These are phyloP conservation scores for Polyommatus iphigenia DNA, from an alignment of 2,888 invertebrate genomes.

Conservation along the genomic window DNA sequence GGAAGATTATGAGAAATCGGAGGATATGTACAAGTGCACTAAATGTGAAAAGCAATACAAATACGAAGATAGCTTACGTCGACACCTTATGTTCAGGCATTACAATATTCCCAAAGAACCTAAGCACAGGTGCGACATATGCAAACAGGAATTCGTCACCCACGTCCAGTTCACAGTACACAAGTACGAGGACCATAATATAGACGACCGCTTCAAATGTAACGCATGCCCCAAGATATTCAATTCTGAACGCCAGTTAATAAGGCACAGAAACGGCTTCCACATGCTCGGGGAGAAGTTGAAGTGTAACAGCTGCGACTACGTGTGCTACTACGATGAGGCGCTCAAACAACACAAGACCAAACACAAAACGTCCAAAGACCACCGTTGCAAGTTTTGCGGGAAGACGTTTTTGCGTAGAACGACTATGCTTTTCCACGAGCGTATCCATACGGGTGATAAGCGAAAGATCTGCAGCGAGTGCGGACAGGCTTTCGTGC, in stretches of 20 bases:
- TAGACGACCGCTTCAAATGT: conserved; percentile 63
- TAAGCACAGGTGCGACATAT: conserved; percentile 50
- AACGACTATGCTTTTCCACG: conserved; percentile 57
- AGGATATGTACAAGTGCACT: conserved; percentile 49
- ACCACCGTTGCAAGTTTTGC: conserved; percentile 67
- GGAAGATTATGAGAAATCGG: conserved; percentile 53
- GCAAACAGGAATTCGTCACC: conserved; percentile 56
- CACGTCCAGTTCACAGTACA: conserved; percentile 54
- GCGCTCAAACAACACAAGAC: conserved; percentile 63
- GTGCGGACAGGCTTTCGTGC: conserved; percentile 69
- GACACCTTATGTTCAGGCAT: conserved; percentile 59
- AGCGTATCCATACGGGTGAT: conserved; percentile 68
- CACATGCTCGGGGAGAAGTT: conserved; percentile 65
- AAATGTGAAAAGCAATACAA: conserved; percentile 56
- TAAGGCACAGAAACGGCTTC: conserved; percentile 59
- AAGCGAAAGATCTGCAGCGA: conserved; percentile 59
- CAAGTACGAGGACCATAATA: conserved; percentile 56
- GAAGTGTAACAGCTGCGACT: conserved; percentile 62
- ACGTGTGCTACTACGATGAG: conserved; percentile 57
- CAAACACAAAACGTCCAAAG: conserved; percentile 66
- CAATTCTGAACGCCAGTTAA: conserved; percentile 56
- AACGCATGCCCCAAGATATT: conserved; percentile 63
- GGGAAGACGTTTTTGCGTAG: conserved; percentile 67
- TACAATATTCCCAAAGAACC: conserved; percentile 50
- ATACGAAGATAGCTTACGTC: conserved; percentile 49